A percentile compares a stretch with the other conserved stretches of the same genome.
These are phyloP conservation scores for Antheraea assamensis DNA, from an alignment of 2,888 invertebrate species.

Conservation along the genomic window DNA sequence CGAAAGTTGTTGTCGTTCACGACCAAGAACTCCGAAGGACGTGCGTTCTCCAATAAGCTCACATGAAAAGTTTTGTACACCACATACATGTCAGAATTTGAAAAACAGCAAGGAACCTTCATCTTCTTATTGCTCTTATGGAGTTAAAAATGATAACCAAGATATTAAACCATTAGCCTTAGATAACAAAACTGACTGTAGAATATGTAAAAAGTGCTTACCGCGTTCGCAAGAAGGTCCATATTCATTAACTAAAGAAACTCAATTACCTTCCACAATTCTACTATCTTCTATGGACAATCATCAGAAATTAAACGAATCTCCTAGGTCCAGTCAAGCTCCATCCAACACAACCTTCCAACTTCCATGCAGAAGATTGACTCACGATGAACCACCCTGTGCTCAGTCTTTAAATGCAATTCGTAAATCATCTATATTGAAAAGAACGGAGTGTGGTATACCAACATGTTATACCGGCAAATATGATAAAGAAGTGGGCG, in stretches of 20 bases:
- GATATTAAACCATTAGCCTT: background rate
- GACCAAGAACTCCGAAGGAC: background rate
- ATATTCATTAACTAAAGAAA: background rate
- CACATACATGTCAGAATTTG: background rate
- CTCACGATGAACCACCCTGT: background rate
- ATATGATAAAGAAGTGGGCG: background rate
- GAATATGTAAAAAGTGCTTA: background rate
- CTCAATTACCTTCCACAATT: background rate
- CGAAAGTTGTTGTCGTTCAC: constrained; percentile 1
- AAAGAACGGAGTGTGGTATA: background rate
- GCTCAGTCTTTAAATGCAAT: background rate
- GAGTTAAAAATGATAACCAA: background rate
- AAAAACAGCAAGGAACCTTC: background rate
- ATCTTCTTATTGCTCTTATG: background rate
- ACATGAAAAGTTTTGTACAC: background rate
- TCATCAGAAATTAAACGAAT: background rate
- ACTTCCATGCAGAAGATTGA: background rate
- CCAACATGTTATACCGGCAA: background rate
- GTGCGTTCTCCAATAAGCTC: background rate
- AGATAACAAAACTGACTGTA: background rate
- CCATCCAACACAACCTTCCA: background rate
- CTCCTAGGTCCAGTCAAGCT: background rate
- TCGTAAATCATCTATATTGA: background rate
- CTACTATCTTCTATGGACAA: background rate
- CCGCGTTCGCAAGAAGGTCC: background rate